Evolutionary conservation across 2,888 invertebrate genomes (phyloP).

Genomic region (Troides helena): DNA sequence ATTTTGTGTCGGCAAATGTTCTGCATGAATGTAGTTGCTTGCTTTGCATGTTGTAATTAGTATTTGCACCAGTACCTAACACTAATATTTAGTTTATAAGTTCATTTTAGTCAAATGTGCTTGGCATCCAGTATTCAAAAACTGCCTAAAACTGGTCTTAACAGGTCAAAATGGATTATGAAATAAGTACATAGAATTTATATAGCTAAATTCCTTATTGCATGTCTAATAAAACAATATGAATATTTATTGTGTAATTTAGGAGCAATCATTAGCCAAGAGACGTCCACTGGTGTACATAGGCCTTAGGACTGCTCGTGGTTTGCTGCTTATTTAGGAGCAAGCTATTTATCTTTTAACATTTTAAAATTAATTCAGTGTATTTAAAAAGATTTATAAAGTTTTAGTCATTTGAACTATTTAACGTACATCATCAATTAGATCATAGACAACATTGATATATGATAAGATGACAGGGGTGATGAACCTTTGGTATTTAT

Average conservation of each 20-base stretch:
- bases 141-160: neutral
- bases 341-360: no score
- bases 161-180: neutral
- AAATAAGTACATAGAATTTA: neutral
- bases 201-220: neutral
- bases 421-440: neutral
- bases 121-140: neutral
- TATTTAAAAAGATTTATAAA: neutral
- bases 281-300: no score
- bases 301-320: no score
- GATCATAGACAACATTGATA: neutral
- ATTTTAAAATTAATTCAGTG: no score
- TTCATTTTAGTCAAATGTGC: neutral
- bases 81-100: neutral
- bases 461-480: constrained; percentile 5
- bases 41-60: constrained; percentile 35
- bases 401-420: neutral
- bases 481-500: neutral
- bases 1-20: constrained; percentile 25
- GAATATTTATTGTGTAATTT: no score
- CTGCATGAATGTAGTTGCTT: constrained; percentile 21
- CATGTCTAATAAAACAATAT: neutral
- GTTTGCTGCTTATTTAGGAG: no score
- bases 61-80: constrained; percentile 29
- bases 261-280: no score